Percentiles rank a stretch among this genome's conserved stretches.
Conservation (phyloP, 1,140 invertebrate genomes). For the Ceratitis capitata region DNA sequence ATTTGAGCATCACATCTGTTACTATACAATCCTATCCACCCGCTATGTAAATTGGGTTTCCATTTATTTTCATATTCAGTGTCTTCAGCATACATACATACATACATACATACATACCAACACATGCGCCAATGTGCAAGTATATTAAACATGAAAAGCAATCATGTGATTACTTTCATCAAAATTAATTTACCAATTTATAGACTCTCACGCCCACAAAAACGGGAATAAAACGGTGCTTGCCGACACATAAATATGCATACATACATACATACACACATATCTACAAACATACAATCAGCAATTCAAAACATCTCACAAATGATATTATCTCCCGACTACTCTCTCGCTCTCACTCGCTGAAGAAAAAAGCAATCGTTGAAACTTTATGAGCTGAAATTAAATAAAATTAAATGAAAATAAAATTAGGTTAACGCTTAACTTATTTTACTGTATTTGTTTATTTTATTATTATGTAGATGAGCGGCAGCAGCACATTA, state of each 20-base stretch:
- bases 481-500: constrained; percentile 53
- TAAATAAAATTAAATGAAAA: constrained; percentile 47
- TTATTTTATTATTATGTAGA: constrained; percentile 65
- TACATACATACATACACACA: not conserved
- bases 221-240: not conserved
- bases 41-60: no score
- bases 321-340: not conserved
- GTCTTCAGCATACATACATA: no score
- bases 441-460: constrained; percentile 51
- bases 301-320: not conserved
- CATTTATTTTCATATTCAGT: no score
- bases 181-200: constrained; percentile 31
- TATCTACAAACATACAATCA: not conserved
- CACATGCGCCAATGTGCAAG: not conserved
- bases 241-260: not conserved
- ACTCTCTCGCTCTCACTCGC: not conserved
- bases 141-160: no score
- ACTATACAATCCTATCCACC: no score
- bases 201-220: constrained; percentile 11
- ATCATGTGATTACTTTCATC: not conserved
- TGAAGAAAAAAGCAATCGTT: not conserved
- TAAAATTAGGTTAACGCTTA: constrained; percentile 62
- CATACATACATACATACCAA: not conserved
- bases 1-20: no score
- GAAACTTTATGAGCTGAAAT: constrained; percentile 45